Conservation (phyloP, 30 jellyfish, hydroid and myxozoan genomes). For the Chrysaora quinquecirrha region DNA sequence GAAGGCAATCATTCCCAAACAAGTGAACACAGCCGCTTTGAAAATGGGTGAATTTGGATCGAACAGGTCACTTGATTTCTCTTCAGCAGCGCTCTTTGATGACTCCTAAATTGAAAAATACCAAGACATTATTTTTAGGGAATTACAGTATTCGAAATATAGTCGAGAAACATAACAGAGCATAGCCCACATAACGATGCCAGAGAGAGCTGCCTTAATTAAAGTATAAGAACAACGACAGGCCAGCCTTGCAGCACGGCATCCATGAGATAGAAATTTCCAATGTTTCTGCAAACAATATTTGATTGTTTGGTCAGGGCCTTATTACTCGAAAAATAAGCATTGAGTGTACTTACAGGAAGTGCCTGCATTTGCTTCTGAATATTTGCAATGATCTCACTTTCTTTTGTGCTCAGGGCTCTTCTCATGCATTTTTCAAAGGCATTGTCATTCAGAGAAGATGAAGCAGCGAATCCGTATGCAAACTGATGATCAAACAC, state of each 20-base stretch:
- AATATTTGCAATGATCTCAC: constrained; percentile 76
- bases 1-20: constrained; percentile 89
- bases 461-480: constrained; percentile 89
- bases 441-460: constrained; percentile 60
- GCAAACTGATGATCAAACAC: constrained; percentile 97
- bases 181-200: constrained; percentile 99
- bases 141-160: no score
- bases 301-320: no score
- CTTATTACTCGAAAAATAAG: no score
- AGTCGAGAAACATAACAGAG: constrained; percentile 49
- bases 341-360: constrained; percentile 74
- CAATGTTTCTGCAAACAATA: no score
- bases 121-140: no score
- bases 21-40: constrained; percentile 89
- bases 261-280: no score
- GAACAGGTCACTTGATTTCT: constrained; percentile 88
- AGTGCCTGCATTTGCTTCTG: constrained; percentile 89
- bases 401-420: constrained; percentile 86
- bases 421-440: constrained; percentile 93
- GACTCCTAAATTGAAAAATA: constrained; percentile 78
- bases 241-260: constrained; percentile 99
- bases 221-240: constrained; percentile 87
- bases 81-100: constrained; percentile 92
- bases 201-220: constrained; percentile 98
- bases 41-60: constrained; percentile 83